These are phyloP conservation scores for Anser brachyrhynchus DNA, from an alignment of 2,113 vertebrate species.

Conservation along the genomic window DNA sequence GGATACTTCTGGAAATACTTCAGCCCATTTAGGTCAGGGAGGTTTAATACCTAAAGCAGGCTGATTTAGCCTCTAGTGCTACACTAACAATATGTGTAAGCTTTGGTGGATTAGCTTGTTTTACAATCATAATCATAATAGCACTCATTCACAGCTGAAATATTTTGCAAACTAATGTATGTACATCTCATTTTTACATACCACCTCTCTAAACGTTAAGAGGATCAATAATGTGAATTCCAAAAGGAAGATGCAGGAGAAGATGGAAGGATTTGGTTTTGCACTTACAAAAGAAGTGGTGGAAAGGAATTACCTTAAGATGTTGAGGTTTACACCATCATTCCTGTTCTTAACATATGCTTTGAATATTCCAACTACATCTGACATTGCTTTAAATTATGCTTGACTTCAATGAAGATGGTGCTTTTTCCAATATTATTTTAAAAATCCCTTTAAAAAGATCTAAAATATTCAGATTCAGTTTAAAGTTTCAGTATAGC, in stretches of 20 bases:
- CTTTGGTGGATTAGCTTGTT: constrained; percentile 1
- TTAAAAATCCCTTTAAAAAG: constrained; percentile 44
- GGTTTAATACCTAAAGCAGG: background rate
- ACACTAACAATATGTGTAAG: background rate
- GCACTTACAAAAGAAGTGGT: background rate
- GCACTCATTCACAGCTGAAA: background rate
- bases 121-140: constrained; percentile 4
- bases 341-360: background rate
- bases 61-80: constrained; percentile 3
- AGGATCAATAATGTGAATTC: constrained; percentile 7
- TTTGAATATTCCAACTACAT: background rate
- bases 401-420: constrained; percentile 30
- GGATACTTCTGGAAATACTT: background rate
- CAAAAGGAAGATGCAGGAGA: background rate
- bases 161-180: background rate
- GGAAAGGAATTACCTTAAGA: constrained; percentile 4
- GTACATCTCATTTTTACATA: background rate
- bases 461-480: constrained; percentile 37
- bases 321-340: background rate
- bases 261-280: background rate
- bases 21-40: background rate
- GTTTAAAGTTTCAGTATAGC: constrained; percentile 28
- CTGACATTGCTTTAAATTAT: constrained; percentile 27
- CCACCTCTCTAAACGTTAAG: background rate
- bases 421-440: constrained; percentile 26